These are phyloP conservation scores for Pachypsylla venusta DNA, from an alignment of 1,140 invertebrate species.

Conservation along the genomic window DNA sequence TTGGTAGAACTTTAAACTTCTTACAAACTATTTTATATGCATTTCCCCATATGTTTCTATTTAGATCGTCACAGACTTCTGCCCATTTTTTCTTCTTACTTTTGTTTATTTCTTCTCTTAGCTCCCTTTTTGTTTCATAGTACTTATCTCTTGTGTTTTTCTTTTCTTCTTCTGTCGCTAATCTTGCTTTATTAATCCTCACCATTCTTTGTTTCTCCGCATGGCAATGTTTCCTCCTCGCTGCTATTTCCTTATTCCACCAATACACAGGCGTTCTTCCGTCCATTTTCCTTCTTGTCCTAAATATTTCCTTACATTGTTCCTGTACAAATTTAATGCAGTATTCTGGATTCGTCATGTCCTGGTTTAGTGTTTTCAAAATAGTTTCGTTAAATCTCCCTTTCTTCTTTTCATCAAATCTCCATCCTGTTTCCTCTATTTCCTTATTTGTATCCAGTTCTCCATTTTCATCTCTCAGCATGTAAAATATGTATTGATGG, in stretches of 20 bases:
- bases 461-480: neutral
- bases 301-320: no score
- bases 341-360: neutral
- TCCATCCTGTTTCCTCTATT: neutral
- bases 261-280: neutral
- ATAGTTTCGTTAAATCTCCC: neutral
- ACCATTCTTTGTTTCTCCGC: neutral
- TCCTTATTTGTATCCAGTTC: neutral
- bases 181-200: neutral
- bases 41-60: conserved; percentile 1
- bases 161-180: conserved; percentile 3
- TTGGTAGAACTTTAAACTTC: neutral
- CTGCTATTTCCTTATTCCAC: neutral
- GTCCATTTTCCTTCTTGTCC: neutral
- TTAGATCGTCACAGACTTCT: neutral
- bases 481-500: neutral
- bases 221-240: neutral
- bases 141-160: neutral
- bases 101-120: conserved; percentile 1
- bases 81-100: neutral
- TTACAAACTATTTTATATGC: conserved; percentile 1
- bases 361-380: neutral
- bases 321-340: neutral
- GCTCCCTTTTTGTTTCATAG: neutral
- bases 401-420: neutral